Base-by-base conservation (phyloP, 2,888 invertebrate genomes). In the Platynereis dumerilii region DNA sequence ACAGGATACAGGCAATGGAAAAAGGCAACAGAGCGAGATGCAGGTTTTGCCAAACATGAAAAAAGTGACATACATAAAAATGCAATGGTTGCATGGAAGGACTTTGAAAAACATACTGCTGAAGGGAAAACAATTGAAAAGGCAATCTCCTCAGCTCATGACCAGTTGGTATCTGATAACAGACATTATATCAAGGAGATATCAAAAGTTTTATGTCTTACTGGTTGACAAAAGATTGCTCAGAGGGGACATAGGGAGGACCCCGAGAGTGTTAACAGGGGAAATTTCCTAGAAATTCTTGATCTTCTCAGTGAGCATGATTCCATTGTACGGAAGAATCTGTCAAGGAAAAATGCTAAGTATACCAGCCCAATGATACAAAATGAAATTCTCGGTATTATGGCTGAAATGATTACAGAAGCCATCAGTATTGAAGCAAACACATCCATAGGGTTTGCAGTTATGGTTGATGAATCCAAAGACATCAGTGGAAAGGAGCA, bases 381-480 rank as follows among this genome's bases (percentile, higher is more conserved):
- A 24, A 52, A 52, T 52, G 52, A 52, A 52, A 10, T 52, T 7
- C n/a, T 52, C 17, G 52, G n/a, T 7, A 52, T 52, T 17, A 22
- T 52, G 17, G 52, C 52, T 24, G 7, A 52, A 3, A 52, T 52
- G 52, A 17, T 52, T 52, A 52, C 5, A 52, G 17, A 52, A 52
- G 52, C 3, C 3, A 52, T 52, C 24, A 52, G 52, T 52, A 7
- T 10, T n/a, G 52, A 52, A 24, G 52, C 17, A 24, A 52, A 52
- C 3, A 17, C 3, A 5, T 3, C 20, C 17, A 17, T 10, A 24
- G 7, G 17, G 3, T 52, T 22, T 52, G 20, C 52, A 5, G 17
- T 52, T 22, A 52, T 52, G 52, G 52, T 52, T 3, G 52, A 52
- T 52, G 52, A 52, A 17, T 10, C 52, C 5, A 52, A 52, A 52